phyloP scores from a whole-genome alignment of 2,797 vertebrate genomes.

The Muscicapa striata region DNA sequence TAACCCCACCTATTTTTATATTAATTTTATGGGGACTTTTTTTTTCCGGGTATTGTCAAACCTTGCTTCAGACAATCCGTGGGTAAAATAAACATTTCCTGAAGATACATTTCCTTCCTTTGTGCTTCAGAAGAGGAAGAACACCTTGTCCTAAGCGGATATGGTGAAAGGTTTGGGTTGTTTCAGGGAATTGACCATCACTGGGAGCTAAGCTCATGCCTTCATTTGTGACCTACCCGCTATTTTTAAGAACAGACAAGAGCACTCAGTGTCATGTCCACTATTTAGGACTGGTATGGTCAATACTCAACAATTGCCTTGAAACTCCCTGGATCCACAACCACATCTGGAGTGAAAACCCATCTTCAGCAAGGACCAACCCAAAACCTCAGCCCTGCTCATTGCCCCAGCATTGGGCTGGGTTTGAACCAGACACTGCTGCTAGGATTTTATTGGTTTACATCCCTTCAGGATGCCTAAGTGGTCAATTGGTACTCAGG shows the following conservation, averaged over 20 bases:
- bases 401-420: not conserved
- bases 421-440: not conserved
- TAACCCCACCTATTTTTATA: conserved; percentile 54
- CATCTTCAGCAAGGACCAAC: not conserved
- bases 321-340: not conserved
- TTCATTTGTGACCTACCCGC: not conserved
- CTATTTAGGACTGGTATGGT: not conserved
- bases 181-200: not conserved
- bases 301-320: not conserved
- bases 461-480: not conserved
- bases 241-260: not conserved
- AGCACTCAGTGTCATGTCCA: not conserved
- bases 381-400: not conserved
- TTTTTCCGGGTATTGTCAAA: conserved; percentile 71
- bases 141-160: conserved; percentile 66
- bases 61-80: conserved; percentile 25
- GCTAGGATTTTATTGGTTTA: not conserved
- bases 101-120: conserved; percentile 72
- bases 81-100: conserved; percentile 71
- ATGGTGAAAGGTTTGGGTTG: not conserved
- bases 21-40: conserved; percentile 58
- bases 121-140: conserved; percentile 65
- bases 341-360: not conserved
- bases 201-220: not conserved
- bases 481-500: not conserved